Conservation (phyloP, 2,888 invertebrate species). For the Rotaria sp. region DNA sequence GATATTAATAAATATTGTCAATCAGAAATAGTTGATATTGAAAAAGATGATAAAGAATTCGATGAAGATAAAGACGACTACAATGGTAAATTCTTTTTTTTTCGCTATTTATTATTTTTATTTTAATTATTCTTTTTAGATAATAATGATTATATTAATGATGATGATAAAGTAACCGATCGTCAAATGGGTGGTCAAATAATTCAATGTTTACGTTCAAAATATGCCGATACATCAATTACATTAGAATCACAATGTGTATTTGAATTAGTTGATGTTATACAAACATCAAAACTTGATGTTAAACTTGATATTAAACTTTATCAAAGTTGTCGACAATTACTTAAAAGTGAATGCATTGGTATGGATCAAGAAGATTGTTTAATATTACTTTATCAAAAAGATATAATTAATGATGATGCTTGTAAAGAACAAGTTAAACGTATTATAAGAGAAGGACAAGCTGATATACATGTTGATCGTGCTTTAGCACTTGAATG, state of each 20-base stretch:
- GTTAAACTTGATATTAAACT: slow-evolving; percentile 2
- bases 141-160: not conserved
- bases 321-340: slow-evolving; percentile 5
- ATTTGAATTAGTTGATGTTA: slow-evolving; percentile 14
- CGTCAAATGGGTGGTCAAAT: slow-evolving; percentile 22
- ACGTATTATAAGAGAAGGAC: slow-evolving; percentile 36
- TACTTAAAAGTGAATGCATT: slow-evolving; percentile 26
- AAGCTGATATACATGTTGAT: slow-evolving; percentile 40
- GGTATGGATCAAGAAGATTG: slow-evolving; percentile 38
- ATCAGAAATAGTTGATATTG: not conserved
- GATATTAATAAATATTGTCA: not conserved
- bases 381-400: slow-evolving; percentile 32
- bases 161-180: not conserved
- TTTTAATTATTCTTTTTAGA: not conserved
- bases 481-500: slow-evolving; percentile 31
- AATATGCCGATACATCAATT: not conserved
- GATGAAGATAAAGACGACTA: not conserved
- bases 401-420: not conserved
- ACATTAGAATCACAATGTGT: slow-evolving; percentile 12
- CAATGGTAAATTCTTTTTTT: too few species aligned
- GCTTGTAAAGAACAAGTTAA: slow-evolving; percentile 31
- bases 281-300: slow-evolving; percentile 3
- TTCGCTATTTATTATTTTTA: too few species aligned
- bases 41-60: not conserved
- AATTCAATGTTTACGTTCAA: not conserved